Evolutionary conservation across 1,140 invertebrate genomes (phyloP), one percentile per base, ranked within the genome.

Genomic region (Cydia strobilella): DNA sequence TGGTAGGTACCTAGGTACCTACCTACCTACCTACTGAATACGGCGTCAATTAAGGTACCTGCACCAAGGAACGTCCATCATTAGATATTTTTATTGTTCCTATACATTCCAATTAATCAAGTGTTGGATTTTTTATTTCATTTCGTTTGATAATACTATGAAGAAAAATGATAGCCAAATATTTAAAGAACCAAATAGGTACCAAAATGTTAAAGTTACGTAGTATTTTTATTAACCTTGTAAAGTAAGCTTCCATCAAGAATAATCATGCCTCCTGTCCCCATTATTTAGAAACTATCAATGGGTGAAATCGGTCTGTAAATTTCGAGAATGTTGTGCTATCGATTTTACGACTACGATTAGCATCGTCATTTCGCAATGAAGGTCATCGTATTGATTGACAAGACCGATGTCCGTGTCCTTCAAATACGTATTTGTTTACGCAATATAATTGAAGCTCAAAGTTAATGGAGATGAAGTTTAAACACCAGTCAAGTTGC

Each of bases 401-500:
- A 69, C 65, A 69, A 69, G 65, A 69, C 27, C 18, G 31, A 69
- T 69, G 65, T 69, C 65, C 65, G 42, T 69, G 65, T 69, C 65
- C 65, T 69, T 27, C 27, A 69, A 35, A 69, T 18, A n/a, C n/a
- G 15, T 69, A 69, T 69, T 69, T 69, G 18, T 69, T 69, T 69
- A 69, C 65, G 65, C 65, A 69, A 69, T 35, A 0, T 69, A 4
- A 69, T 59, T 23, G 54, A 23, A 23, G 18, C 54, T 23, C 54
- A 10, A 59, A 20, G 54, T n/a, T 23, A 7, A 7, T 59, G 20
- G 23, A 63, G 71, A 75, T 42, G n/a, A 75, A 20, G 2, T 48
- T 12, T 48, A 51, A 27, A 73, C 48, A 15, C 63, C 23, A 31
- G 63, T 66, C 25, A 66, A 35, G 23, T 63, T 27, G 31, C 31